phyloP scores from a whole-genome alignment of 1,140 invertebrate species.

The Grapholita molesta region DNA sequence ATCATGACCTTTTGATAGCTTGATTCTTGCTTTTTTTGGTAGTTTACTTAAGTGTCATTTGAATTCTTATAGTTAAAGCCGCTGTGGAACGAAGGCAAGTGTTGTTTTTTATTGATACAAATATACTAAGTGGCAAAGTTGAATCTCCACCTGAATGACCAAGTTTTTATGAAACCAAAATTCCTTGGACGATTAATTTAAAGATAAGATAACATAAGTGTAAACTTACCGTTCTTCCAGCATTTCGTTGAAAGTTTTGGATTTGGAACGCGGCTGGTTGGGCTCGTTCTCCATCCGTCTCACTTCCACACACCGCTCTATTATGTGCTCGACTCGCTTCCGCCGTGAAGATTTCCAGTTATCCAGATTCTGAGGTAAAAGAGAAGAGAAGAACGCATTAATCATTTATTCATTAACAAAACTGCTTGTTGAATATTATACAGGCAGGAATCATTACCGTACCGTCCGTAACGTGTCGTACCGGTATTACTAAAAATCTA shows the following conservation, averaged over 20 bases:
- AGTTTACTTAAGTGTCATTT: not conserved
- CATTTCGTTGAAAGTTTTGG: constrained; percentile 97
- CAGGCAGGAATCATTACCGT: too few relatives aligned
- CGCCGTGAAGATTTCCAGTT: constrained; percentile 95
- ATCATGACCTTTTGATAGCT: not conserved
- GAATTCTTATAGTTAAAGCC: not conserved
- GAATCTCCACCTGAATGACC: too few relatives aligned
- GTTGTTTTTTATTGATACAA: too few relatives aligned
- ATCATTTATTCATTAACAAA: too few relatives aligned
- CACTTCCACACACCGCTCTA: constrained; percentile 92
- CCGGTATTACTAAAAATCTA: too few relatives aligned
- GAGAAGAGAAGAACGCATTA: too few relatives aligned
- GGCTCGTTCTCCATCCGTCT: constrained; percentile 90
- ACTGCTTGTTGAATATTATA: too few relatives aligned
- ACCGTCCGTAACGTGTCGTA: too few relatives aligned
- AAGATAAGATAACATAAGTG: not conserved
- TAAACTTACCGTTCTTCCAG: constrained; percentile 89
- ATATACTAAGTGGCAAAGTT: too few relatives aligned
- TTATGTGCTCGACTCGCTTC: constrained; percentile 93
- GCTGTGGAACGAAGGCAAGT: too few relatives aligned
- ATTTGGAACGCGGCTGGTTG: constrained; percentile 85
- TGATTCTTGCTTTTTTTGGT: not conserved
- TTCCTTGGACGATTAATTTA: too few relatives aligned
- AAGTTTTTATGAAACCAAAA: too few relatives aligned
- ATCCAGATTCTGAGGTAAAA: constrained; percentile 87